Percentiles rank a stretch among this genome's conserved stretches.
These are phyloP conservation scores for Andricus grossulariae DNA, from an alignment of 1,140 invertebrate species.

Conservation along the genomic window DNA sequence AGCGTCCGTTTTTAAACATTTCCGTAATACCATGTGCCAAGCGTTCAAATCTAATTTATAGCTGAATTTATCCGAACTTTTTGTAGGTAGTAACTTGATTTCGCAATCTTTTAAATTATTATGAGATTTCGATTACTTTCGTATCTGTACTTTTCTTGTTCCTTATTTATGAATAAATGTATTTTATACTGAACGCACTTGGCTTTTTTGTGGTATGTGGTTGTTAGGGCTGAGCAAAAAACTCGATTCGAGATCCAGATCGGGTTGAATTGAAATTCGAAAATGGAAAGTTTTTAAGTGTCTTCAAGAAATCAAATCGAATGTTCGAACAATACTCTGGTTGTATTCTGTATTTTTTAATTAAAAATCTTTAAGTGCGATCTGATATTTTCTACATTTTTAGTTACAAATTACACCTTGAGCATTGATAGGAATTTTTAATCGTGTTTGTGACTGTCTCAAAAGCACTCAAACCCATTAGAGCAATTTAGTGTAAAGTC, in stretches of 20 bases:
- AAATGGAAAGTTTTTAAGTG: neutral
- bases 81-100: neutral
- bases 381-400: too few relatives aligned
- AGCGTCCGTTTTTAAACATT: slow-evolving; percentile 36
- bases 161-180: slow-evolving; percentile 51
- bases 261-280: too few relatives aligned
- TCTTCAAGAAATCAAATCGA: neutral
- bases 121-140: slow-evolving; percentile 7
- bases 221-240: neutral
- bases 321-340: neutral
- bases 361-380: too few relatives aligned
- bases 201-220: slow-evolving; percentile 60
- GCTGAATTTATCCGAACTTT: neutral
- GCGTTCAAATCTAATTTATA: slow-evolving; percentile 19
- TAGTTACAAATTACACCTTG: too few relatives aligned
- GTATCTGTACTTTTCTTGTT: neutral
- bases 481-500: too few relatives aligned
- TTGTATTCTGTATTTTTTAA: neutral
- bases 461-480: too few relatives aligned
- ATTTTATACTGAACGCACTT: slow-evolving; percentile 62
- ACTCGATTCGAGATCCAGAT: too few relatives aligned
- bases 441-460: too few relatives aligned
- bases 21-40: slow-evolving; percentile 32
- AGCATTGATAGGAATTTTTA: too few relatives aligned
- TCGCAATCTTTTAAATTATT: neutral